These are phyloP conservation scores for Sciaenops ocellatus DNA, from an alignment of 2,797 vertebrate genomes.

Conservation along the genomic window DNA sequence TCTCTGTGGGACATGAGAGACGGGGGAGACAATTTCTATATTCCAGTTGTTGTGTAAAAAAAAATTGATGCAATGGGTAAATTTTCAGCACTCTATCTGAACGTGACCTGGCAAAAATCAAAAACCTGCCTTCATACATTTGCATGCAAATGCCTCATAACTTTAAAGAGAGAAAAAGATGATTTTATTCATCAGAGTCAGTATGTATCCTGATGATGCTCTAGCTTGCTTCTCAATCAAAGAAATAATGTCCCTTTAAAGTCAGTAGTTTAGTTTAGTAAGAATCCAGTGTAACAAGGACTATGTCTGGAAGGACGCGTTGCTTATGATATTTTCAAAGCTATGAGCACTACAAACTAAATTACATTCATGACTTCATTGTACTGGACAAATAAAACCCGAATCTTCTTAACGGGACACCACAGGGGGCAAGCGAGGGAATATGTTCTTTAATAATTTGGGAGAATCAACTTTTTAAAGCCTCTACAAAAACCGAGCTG, in stretches of 20 bases:
- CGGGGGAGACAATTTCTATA: constrained; percentile 6
- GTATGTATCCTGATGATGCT: constrained; percentile 8
- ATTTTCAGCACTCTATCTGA: not conserved
- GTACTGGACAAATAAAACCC: not conserved
- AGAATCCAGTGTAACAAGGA: not conserved
- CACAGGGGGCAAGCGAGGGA: not conserved
- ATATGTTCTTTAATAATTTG: constrained; percentile 12
- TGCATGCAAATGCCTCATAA: not conserved
- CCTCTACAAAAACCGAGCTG: constrained; percentile 10
- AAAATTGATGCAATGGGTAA: not conserved
- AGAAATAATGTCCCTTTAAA: not conserved
- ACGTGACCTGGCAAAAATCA: not conserved
- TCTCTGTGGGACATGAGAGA: constrained; percentile 24
- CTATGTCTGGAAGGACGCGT: not conserved
- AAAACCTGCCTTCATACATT: not conserved
- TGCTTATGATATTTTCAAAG: not conserved
- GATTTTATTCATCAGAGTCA: not conserved
- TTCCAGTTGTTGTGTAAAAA: constrained; percentile 4
- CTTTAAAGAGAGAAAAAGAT: not conserved
- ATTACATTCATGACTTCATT: not conserved
- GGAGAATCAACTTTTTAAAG: constrained; percentile 1
- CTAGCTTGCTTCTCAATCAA: not conserved
- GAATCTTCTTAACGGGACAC: not conserved
- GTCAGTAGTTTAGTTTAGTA: not conserved
- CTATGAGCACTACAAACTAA: not conserved